Evolutionary conservation across 2,113 vertebrate genomes (phyloP), one percentile per base, ranked within the genome.

Genomic region (Maccullochella peelii): DNA sequence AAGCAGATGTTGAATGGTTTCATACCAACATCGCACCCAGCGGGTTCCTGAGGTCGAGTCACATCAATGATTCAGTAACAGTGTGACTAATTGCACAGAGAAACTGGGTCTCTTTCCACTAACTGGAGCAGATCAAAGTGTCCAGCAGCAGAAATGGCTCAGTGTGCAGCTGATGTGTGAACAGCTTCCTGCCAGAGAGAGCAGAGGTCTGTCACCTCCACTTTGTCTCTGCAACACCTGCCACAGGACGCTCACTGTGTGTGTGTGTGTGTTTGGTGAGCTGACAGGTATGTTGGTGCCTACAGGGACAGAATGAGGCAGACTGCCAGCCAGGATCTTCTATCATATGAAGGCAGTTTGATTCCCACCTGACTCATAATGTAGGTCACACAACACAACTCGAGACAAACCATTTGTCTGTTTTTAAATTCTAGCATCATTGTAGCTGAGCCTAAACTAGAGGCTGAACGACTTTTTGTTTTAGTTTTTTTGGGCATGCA

Each of bases 101-200:
- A 61, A 61, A 79, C 47, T 18, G 67, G 33, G 65, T 10, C 1
- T 69, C 6, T 9, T 33, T 44, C 18, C 61, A 27, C 74, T 3
- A 4, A 59, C 21, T 5, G 23, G 23, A 25, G 21, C 44, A 38
- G 42, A 50, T 79, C 30, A 61, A 50, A 69, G 61, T 4, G 50
- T 66, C 47, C 16, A 14, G 58, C 27, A 52, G 59, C 73, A 75
- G 73, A 23, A 66, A n/a, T 14, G 30, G 49, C 52, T 78, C 52
- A 47, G 52, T 36, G 52, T 68, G 76, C 21, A 7, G 50, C 52
- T 49, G 52, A 52, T 33, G 47, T 52, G 67, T 52, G 67, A 69
- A 69, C 47, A 69, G 47, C 27, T 52, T 33, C 67, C 67, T 30
- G 66, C 25, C 44, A 33, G 16, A 69, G 40, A 23, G 63, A 25